These are phyloP conservation scores for Helicoverpa zea DNA, from an alignment of 1,140 invertebrate genomes.

Conservation along the genomic window DNA sequence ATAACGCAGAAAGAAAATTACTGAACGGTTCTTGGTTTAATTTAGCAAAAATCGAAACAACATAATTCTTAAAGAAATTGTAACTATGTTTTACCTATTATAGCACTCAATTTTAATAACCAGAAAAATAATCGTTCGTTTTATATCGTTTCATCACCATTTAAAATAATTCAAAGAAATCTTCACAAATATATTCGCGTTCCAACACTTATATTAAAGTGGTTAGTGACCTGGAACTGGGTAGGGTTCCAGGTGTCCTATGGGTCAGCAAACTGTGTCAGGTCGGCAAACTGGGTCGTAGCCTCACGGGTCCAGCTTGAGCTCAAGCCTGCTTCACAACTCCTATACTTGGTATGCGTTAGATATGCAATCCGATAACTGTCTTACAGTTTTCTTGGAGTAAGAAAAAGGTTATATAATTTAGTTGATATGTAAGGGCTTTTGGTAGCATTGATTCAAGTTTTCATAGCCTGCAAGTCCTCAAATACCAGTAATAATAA, in stretches of 20 bases:
- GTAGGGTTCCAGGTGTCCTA: constrained; percentile 39
- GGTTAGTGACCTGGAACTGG: constrained; percentile 26
- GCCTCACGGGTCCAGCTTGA: constrained; percentile 14
- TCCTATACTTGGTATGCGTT: constrained; percentile 12
- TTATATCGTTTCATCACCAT: no score
- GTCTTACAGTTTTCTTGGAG: background rate
- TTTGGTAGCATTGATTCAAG: background rate
- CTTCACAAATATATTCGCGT: no score
- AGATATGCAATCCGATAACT: background rate
- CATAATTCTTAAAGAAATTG: no score
- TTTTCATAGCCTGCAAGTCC: background rate
- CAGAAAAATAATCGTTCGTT: no score
- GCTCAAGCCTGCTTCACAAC: background rate
- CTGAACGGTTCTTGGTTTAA: no score
- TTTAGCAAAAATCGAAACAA: no score
- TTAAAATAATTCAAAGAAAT: no score
- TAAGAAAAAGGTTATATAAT: background rate
- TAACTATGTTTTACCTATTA: no score
- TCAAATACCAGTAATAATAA: no score
- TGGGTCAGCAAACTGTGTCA: constrained; percentile 51
- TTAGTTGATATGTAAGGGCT: background rate
- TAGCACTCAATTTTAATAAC: no score
- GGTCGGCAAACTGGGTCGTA: constrained; percentile 52
- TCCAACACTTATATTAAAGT: background rate
- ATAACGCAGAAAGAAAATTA: no score